Evolutionary conservation across 2,113 vertebrate genomes (phyloP).

Genomic region (Progne subis): DNA sequence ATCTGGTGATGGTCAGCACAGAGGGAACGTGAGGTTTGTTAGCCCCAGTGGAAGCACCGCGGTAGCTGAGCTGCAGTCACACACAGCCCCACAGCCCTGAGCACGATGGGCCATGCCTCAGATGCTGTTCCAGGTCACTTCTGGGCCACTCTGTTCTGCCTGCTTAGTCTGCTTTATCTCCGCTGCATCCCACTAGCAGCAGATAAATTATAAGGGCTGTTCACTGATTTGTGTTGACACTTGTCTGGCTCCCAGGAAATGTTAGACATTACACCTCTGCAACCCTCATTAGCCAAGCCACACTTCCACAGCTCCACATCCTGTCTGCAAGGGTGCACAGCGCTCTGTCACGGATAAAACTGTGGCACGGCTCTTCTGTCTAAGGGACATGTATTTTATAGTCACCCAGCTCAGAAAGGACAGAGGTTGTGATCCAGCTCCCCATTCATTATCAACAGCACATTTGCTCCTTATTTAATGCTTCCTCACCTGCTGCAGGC

Average conservation of each 20-base stretch:
- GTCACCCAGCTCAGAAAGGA: background rate
- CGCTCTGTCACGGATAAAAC: background rate
- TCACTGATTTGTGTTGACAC: background rate
- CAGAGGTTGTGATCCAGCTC: background rate
- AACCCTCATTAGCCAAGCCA: background rate
- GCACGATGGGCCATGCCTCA: background rate
- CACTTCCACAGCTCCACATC: background rate
- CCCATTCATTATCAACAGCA: background rate
- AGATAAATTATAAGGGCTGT: background rate
- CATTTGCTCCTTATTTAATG: background rate
- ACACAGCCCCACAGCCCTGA: background rate
- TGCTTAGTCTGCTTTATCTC: background rate
- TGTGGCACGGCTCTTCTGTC: rapidly evolving
- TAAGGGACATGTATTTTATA: background rate
- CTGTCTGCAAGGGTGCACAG: background rate
- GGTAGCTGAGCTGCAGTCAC: background rate
- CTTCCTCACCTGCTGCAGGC: background rate
- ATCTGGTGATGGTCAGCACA: background rate
- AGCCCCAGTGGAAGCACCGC: rapidly evolving
- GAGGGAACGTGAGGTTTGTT: background rate
- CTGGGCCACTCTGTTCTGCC: background rate
- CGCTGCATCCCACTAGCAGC: background rate
- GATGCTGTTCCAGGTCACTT: background rate
- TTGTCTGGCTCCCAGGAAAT: background rate
- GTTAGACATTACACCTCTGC: background rate